Base-by-base conservation (phyloP, 2,797 vertebrate genomes). In the Chiloscyllium punctatum region DNA sequence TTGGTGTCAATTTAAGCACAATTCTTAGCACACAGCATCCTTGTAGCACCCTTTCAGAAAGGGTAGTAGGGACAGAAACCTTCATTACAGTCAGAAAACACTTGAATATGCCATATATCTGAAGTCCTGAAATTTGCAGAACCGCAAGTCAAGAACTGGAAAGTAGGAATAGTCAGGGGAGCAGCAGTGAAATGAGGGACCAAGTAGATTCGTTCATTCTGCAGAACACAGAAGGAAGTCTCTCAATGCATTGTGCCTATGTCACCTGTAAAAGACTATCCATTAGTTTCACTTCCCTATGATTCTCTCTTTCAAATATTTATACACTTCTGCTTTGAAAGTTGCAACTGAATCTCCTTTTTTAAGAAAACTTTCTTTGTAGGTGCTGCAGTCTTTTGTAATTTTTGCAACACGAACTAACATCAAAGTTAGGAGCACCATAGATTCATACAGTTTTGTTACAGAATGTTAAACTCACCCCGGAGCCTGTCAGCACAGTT, bases 401-500 rank as follows among this genome's bases (percentile, higher is more conserved):
- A 23, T 84, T 84, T 42, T 0, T 84, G 5, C 3, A 42, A 42
- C 4, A 42, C n/a, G 15, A 84, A 42, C 21, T 7, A 84, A 48
- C 48, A 48, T 48, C 42, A 48, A 84, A 84, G 2, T 84, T 48
- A 84, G 42, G 8, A 2, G 18, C 37, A 25, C 37, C 37, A 37
- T 87, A 87, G 62, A 62, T 33, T n/a, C 57, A 90, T 5, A 62
- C 57, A 62, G 57, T 62, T 88, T 33, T 62, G 42, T 90, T 90
- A 62, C 0, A 62, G 16, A 92, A 42, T 69, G 96, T 48, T 91
- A 79, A 95, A 97, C 98, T 98, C 97, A 98, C 98, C 98, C 98
- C 97, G 96, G 97, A 97, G 96, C 97, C 98, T 74, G 97, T 0
- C 95, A 98, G 96, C 53, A 98, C 96, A 95, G 98, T 96, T 96